Evolutionary conservation across 1,140 invertebrate species (phyloP), one percentile per base, ranked within the genome.

Genomic region (Microplitis demolitor): DNA sequence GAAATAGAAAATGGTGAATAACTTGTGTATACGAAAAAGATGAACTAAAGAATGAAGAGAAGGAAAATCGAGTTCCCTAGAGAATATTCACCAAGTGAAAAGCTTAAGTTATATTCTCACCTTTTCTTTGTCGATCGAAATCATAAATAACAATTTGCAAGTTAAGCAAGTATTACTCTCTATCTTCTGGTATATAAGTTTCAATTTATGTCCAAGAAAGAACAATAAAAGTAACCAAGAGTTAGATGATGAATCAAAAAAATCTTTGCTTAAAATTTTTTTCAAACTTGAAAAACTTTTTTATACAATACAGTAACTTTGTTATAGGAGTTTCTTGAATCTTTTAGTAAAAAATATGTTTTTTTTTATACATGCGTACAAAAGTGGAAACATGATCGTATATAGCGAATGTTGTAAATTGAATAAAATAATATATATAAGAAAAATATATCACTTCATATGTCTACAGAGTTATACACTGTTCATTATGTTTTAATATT

Each of bases 111-210:
- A 14, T 56, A 13, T 51, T 31, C 24, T 24, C 37, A 53, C 24
- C 14, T 53, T 71, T 64, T 63, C 39, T 71, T 9, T 37, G 3
- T 11, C 61, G 45, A 77, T 75, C 64, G 64, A 70, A 70, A 64
- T 70, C 66, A 68, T 71, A 73, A 73, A 75, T 75, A 77, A 74
- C 76, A 69, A 73, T 74, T 77, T 73, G 51, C 14, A 71, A 72
- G 66, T 69, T 72, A 63, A 56, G 13, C 63, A 66, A 31, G 35
- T 66, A 14, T 66, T 50, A 51, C 13, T 66, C 5, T 64, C 11
- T 37, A n/a, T 50, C 63, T 66, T 51, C 4, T 11, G 13, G 35
- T 37, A n/a, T 66, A 66, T 66, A 66, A 66, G 13, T 66, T 66
- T 66, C 63, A 66, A 66, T 66, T 66, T 35, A 63, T 63, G 51